A percentile compares a stretch with the other conserved stretches of the same genome.
Conservation (phyloP, 2,113 vertebrate genomes). For the Phoenicopterus ruber region DNA sequence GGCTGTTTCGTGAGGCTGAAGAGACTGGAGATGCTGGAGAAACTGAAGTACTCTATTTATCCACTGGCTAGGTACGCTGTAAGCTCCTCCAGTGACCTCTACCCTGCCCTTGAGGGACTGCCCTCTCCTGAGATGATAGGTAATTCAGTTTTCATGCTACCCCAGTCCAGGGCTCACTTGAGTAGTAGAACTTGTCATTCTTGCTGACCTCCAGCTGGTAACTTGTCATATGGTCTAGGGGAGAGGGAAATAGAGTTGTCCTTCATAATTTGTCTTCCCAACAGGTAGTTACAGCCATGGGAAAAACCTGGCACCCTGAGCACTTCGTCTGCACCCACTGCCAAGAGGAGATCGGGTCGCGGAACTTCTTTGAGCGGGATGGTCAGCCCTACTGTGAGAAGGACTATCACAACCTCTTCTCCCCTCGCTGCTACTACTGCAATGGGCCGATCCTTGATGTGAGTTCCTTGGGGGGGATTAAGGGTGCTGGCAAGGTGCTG, state of each 20-base stretch:
- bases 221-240: slow-evolving; percentile 14
- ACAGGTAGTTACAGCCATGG: slow-evolving; percentile 98
- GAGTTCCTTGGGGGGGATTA: slow-evolving; percentile 53
- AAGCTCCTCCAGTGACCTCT: slow-evolving; percentile 72
- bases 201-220: slow-evolving; percentile 41
- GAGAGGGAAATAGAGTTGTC: neutral
- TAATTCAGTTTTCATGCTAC: slow-evolving; percentile 71
- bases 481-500: neutral
- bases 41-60: slow-evolving; percentile 73
- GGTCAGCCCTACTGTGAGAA: slow-evolving; percentile 97
- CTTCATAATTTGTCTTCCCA: neutral
- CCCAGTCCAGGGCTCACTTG: slow-evolving; percentile 65
- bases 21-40: slow-evolving; percentile 65
- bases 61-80: slow-evolving; percentile 71
- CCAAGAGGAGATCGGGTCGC: slow-evolving; percentile 96
- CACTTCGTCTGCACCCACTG: slow-evolving; percentile 99
- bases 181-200: slow-evolving; percentile 64
- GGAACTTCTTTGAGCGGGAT: slow-evolving; percentile 97
- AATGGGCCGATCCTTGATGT: slow-evolving; percentile 97
- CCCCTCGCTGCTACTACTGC: slow-evolving; percentile 96
- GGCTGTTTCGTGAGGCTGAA: slow-evolving; percentile 53
- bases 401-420: slow-evolving; percentile 97
- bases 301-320: slow-evolving; percentile 96
- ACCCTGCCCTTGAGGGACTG: slow-evolving; percentile 70
- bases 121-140: slow-evolving; percentile 71